These are phyloP conservation scores for Timandra comae DNA, from an alignment of 2,888 invertebrate species.

Conservation along the genomic window DNA sequence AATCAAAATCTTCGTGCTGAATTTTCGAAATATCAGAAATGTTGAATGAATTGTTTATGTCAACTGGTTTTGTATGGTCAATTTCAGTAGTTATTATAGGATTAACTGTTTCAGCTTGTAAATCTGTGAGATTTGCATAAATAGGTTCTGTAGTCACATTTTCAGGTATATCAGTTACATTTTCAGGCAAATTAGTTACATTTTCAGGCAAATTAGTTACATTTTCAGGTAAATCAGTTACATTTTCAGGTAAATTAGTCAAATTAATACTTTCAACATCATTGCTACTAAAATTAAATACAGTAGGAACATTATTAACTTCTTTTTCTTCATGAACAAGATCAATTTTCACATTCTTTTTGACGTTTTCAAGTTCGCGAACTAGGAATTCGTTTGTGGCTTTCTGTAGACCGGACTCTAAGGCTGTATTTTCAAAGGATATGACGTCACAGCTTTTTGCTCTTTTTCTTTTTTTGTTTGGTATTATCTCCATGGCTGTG, in stretches of 20 bases:
- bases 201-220: conserved; percentile 10
- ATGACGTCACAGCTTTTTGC: conserved; percentile 53
- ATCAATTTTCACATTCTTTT: conserved; percentile 37
- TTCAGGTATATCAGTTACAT: conserved; percentile 6
- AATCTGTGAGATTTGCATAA: conserved; percentile 43
- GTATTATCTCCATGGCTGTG: conserved; percentile 65
- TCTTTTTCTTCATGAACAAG: not conserved
- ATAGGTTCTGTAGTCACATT: conserved; percentile 34
- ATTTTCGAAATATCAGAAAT: conserved; percentile 22
- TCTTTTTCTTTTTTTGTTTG: conserved; percentile 58
- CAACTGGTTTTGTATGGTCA: not conserved
- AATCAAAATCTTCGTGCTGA: conserved; percentile 33
- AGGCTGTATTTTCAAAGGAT: conserved; percentile 61
- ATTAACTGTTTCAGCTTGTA: conserved; percentile 8
- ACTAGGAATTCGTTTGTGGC: conserved; percentile 55
- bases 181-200: conserved; percentile 7
- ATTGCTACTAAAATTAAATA: no score
- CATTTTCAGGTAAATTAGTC: no score
- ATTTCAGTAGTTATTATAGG: conserved; percentile 2
- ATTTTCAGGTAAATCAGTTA: no score
- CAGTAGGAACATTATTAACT: not conserved
- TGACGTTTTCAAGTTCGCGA: conserved; percentile 61
- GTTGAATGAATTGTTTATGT: no score
- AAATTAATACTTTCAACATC: conserved; percentile 2
- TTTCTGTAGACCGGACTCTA: conserved; percentile 58